phyloP scores from a whole-genome alignment of 2,113 vertebrate species.

The Odocoileus hemionus region DNA sequence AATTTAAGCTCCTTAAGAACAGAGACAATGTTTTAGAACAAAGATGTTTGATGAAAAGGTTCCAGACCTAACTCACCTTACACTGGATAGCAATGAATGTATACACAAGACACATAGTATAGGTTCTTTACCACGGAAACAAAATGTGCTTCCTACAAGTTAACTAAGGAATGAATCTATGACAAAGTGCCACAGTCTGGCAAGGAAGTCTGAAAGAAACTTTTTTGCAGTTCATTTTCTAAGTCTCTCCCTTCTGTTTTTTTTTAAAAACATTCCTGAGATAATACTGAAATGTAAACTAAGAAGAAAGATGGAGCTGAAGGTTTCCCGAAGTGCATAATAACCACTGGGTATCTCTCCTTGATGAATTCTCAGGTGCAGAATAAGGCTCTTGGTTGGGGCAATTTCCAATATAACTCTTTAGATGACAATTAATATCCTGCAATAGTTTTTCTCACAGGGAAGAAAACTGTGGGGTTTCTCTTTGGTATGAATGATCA shows the following conservation, averaged over 20 bases:
- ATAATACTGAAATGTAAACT: conserved; percentile 12
- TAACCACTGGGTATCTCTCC: neutral
- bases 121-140: neutral
- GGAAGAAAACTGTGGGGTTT: neutral
- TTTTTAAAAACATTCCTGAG: conserved; percentile 48
- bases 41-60: neutral
- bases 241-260: neutral
- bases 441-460: neutral
- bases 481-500: conserved; percentile 39
- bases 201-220: neutral
- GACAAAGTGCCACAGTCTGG: neutral
- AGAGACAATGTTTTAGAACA: neutral
- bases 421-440: neutral
- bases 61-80: neutral
- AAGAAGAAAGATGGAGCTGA: neutral
- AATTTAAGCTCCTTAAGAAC: neutral
- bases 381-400: neutral
- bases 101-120: neutral
- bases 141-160: neutral
- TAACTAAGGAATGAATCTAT: neutral
- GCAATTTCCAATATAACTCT: neutral
- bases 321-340: neutral
- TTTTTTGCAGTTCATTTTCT: neutral
- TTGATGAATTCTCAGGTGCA: neutral
- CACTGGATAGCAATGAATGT: neutral